Percentiles rank a stretch among this genome's conserved stretches.
phyloP scores from a whole-genome alignment of 2,888 invertebrate genomes.

The Balanococcus diminutus region DNA sequence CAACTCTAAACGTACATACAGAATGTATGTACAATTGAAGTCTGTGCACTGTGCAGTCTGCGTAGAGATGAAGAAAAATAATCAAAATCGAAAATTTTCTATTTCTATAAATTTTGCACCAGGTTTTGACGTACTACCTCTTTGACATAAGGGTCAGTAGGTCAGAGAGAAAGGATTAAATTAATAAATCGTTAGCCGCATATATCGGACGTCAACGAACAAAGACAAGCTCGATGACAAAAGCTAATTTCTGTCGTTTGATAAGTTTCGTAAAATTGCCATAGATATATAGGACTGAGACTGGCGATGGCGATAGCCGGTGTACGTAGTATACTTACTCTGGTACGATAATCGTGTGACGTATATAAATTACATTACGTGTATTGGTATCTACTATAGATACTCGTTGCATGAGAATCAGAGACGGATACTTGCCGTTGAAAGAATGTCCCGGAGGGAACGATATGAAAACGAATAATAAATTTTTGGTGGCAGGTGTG shows the following conservation, averaged over 20 bases:
- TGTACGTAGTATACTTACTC: not conserved
- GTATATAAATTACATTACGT: constrained; percentile 42
- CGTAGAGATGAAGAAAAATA: not conserved
- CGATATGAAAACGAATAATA: constrained; percentile 50
- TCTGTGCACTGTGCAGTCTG: not conserved
- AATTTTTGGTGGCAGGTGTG: constrained; percentile 51
- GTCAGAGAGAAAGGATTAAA: not conserved
- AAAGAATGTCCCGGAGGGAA: constrained; percentile 50
- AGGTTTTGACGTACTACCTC: not conserved
- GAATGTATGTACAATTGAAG: not conserved
- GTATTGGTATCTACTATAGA: not conserved
- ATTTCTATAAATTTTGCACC: not conserved
- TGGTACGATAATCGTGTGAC: not conserved
- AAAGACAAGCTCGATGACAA: constrained; percentile 15
- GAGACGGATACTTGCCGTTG: constrained; percentile 45
- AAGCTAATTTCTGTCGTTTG: constrained; percentile 34
- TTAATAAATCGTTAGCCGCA: not conserved
- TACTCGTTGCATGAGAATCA: constrained; percentile 7
- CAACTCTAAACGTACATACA: not conserved
- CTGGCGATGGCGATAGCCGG: not conserved
- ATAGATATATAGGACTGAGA: not conserved
- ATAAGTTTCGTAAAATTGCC: constrained; percentile 25
- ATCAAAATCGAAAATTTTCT: not conserved
- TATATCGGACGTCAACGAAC: not conserved
- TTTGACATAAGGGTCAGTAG: not conserved